phyloP scores from a whole-genome alignment of 2,113 vertebrate species.

The Actinemys pallida region DNA sequence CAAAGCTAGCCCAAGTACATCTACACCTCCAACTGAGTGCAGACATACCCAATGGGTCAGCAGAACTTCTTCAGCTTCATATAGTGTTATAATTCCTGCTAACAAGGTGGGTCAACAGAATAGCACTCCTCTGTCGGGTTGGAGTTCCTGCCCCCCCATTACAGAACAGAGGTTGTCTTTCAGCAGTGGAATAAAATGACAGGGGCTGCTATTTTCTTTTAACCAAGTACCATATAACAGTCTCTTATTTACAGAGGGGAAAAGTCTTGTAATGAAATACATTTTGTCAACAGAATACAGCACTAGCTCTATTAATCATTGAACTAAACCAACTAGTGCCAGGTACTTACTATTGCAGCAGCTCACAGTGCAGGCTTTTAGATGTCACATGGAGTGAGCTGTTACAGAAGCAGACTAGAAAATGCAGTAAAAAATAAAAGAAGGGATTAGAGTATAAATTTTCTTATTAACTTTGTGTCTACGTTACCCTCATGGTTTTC shows the following conservation, averaged over 20 bases:
- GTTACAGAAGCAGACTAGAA: background rate
- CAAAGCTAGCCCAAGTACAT: too few relatives aligned
- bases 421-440: fast-evolving
- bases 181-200: fast-evolving
- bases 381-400: background rate
- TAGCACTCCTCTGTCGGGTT: background rate
- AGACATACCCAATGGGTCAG: background rate
- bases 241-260: background rate
- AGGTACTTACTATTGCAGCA: fast-evolving
- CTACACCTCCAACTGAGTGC: too few relatives aligned
- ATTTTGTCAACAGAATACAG: background rate
- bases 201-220: background rate
- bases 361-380: background rate
- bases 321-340: background rate
- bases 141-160: background rate
- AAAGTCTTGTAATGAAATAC: background rate
- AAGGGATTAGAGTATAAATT: background rate
- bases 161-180: background rate
- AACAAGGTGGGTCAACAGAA: background rate
- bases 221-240: background rate
- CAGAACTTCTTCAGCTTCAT: background rate
- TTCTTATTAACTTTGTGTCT: background rate
- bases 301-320: background rate
- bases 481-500: background rate
- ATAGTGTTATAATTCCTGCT: background rate